These are phyloP conservation scores for Orthonevra nobilis DNA, from an alignment of 2,888 invertebrate species.

Conservation along the genomic window DNA sequence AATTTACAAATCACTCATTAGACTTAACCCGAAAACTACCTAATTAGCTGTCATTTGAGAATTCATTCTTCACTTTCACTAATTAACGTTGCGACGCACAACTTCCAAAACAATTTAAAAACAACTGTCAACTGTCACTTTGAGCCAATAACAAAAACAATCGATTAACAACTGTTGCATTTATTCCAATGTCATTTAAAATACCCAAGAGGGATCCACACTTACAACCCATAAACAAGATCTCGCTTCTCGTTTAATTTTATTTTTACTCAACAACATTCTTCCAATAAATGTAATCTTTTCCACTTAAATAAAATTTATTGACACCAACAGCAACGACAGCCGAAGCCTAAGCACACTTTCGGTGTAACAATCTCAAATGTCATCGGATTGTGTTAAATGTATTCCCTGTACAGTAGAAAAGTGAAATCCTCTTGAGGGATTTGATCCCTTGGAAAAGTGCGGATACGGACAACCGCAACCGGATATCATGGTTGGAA, in stretches of 20 bases:
- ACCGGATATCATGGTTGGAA: slow-evolving; percentile 61
- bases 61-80: too few species aligned
- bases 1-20: too few species aligned
- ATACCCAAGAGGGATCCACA: slow-evolving; percentile 12
- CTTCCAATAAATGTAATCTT: slow-evolving; percentile 38
- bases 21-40: too few species aligned
- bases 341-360: slow-evolving; percentile 50
- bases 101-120: neutral
- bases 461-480: slow-evolving; percentile 49
- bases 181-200: slow-evolving; percentile 9
- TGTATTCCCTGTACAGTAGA: slow-evolving; percentile 63
- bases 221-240: slow-evolving; percentile 22
- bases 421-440: slow-evolving; percentile 43
- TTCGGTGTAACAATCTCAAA: slow-evolving; percentile 49
- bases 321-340: slow-evolving; percentile 60
- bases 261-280: too few species aligned
- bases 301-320: slow-evolving; percentile 62
- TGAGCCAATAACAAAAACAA: neutral
- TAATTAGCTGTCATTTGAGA: too few species aligned
- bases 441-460: slow-evolving; percentile 19
- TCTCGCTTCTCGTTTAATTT: too few species aligned
- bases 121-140: slow-evolving; percentile 5
- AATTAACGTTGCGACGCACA: too few species aligned
- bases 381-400: slow-evolving; percentile 32
- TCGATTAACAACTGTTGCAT: slow-evolving; percentile 38